Evolutionary conservation across 2,888 invertebrate species (phyloP).

Genomic region (Brachyopa scutellaris): DNA sequence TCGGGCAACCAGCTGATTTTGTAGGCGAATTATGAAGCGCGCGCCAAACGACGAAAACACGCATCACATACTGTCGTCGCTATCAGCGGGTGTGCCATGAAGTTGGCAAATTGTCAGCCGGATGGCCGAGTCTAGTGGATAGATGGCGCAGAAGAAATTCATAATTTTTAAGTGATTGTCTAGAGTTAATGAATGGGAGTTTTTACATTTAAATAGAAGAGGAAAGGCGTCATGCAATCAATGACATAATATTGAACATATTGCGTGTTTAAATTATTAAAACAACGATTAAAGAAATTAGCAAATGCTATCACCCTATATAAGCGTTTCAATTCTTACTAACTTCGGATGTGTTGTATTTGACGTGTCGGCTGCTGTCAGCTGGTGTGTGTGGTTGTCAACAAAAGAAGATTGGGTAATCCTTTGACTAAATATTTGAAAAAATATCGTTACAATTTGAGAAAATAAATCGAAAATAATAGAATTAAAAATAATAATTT

Average conservation of each 20-base stretch:
- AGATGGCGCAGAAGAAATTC: constrained; percentile 31
- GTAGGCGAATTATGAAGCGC: constrained; percentile 69
- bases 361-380: constrained; percentile 42
- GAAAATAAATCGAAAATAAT: too few species aligned
- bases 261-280: neutral
- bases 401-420: constrained; percentile 1
- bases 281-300: constrained; percentile 3
- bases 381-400: constrained; percentile 58
- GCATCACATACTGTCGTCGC: constrained; percentile 64
- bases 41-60: constrained; percentile 72
- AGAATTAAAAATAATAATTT: too few species aligned
- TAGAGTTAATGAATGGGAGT: neutral
- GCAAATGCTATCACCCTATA: constrained; percentile 19
- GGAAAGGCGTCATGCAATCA: neutral
- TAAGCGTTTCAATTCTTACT: neutral
- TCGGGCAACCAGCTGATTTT: constrained; percentile 70
- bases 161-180: neutral
- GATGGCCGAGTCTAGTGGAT: neutral
- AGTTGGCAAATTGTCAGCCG: constrained; percentile 31
- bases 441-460: neutral
- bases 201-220: neutral
- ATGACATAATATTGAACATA: neutral
- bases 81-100: constrained; percentile 51
- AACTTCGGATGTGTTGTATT: constrained; percentile 46
- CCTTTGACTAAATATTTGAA: neutral